Conservation (phyloP, 1,140 invertebrate species). For the Drosophila repletoides region DNA sequence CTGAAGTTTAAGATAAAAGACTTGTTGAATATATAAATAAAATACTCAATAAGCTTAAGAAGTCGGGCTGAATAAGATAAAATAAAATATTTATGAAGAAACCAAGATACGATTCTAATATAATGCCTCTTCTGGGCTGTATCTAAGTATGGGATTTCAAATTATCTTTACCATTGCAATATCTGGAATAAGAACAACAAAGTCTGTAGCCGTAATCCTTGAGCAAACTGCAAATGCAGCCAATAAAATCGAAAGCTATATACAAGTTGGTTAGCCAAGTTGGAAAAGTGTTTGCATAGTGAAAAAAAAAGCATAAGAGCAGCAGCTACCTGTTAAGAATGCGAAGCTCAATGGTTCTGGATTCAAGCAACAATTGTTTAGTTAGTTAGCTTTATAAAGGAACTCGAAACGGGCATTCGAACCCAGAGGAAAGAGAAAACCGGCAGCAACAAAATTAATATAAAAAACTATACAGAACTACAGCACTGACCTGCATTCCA, state of each 20-base stretch:
- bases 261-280: slow-evolving; percentile 19
- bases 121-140: no score
- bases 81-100: no score
- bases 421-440: slow-evolving; percentile 7
- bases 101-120: no score
- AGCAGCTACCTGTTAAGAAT: slow-evolving; percentile 4
- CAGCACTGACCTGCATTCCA: slow-evolving; percentile 61
- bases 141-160: no score
- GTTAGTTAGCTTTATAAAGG: slow-evolving; percentile 10
- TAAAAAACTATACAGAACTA: slow-evolving; percentile 62
- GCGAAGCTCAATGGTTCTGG: slow-evolving; percentile 6
- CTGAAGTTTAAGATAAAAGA: no score
- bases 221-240: background rate
- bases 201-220: background rate
- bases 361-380: slow-evolving; percentile 31
- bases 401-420: slow-evolving; percentile 37
- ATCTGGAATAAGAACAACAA: background rate
- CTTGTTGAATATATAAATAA: no score
- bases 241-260: slow-evolving; percentile 3
- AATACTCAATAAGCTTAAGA: no score
- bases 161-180: slow-evolving; percentile 12
- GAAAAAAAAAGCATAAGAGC: slow-evolving; percentile 21
- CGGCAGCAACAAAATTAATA: slow-evolving; percentile 50
- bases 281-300: slow-evolving; percentile 37
- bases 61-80: no score